Percentiles rank a stretch among this genome's conserved stretches.
Evolutionary conservation across 2,113 vertebrate genomes (phyloP).

Genomic region (Condylura cristata): DNA sequence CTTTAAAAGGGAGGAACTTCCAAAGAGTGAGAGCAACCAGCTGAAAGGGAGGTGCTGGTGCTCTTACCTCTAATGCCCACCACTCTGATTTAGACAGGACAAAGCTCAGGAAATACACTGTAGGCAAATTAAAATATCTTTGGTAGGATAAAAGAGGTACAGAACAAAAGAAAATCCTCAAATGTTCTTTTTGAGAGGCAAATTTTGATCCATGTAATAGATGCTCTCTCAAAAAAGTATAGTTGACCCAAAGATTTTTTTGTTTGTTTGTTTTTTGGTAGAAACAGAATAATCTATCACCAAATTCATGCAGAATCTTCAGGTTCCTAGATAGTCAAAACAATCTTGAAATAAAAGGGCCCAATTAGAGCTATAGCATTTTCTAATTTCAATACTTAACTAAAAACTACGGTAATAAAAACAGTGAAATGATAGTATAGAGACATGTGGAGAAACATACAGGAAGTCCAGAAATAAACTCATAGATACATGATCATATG

Average conservation of each 20-base stretch:
- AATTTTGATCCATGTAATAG: not conserved
- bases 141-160: not conserved
- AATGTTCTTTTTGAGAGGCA: not conserved
- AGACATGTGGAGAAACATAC: not conserved
- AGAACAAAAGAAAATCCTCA: not conserved
- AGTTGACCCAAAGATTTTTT: not conserved
- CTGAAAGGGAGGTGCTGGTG: not conserved
- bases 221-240: constrained; percentile 1
- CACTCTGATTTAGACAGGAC: not conserved
- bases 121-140: not conserved
- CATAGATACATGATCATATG: not conserved
- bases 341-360: not conserved
- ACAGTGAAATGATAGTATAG: not conserved
- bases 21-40: not conserved
- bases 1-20: not conserved
- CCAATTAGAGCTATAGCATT: not conserved
- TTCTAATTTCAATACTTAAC: not conserved
- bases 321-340: not conserved
- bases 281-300: not conserved
- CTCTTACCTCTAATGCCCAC: not conserved
- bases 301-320: not conserved
- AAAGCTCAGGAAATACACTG: not conserved
- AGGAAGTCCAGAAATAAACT: not conserved
- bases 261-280: not conserved
- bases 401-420: not conserved